A percentile compares a stretch with the other conserved stretches of the same genome.
Evolutionary conservation across 1,140 invertebrate genomes (phyloP).

Genomic region (Lucilia sericata): DNA sequence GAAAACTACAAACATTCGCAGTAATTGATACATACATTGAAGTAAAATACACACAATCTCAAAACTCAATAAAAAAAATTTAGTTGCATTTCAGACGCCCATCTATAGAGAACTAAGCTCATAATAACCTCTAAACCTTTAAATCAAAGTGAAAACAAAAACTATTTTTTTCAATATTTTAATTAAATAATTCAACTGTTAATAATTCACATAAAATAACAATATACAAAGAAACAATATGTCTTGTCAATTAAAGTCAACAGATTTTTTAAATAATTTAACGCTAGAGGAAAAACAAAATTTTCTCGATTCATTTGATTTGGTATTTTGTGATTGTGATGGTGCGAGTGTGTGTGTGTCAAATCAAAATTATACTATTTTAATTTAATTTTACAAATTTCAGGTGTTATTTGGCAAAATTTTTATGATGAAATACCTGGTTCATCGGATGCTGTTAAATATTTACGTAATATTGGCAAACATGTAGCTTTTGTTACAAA

Average conservation of each 20-base stretch:
- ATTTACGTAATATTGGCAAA: slow-evolving; percentile 74
- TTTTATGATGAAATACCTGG: slow-evolving; percentile 68
- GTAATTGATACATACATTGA: neutral
- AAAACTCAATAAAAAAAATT: neutral
- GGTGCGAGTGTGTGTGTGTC: slow-evolving; percentile 52
- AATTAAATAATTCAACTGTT: neutral
- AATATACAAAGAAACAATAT: neutral
- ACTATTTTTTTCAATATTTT: too few relatives aligned
- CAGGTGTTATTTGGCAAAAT: slow-evolving; percentile 73
- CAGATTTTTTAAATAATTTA: slow-evolving; percentile 53
- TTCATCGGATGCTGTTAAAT: slow-evolving; percentile 69
- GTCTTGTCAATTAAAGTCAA: neutral
- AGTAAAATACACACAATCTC: neutral
- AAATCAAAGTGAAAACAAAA: too few relatives aligned
- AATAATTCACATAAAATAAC: neutral
- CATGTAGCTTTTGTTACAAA: slow-evolving; percentile 78
- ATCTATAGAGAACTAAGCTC: neutral
- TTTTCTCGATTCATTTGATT: slow-evolving; percentile 69
- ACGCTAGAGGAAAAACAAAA: slow-evolving; percentile 52
- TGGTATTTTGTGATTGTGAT: slow-evolving; percentile 69
- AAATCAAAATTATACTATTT: neutral
- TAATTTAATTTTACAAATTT: neutral
- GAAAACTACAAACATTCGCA: neutral
- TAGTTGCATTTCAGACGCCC: neutral
- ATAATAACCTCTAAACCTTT: neutral